Conservation (phyloP, 1,140 invertebrate species). For the Eubasilissa regina region DNA sequence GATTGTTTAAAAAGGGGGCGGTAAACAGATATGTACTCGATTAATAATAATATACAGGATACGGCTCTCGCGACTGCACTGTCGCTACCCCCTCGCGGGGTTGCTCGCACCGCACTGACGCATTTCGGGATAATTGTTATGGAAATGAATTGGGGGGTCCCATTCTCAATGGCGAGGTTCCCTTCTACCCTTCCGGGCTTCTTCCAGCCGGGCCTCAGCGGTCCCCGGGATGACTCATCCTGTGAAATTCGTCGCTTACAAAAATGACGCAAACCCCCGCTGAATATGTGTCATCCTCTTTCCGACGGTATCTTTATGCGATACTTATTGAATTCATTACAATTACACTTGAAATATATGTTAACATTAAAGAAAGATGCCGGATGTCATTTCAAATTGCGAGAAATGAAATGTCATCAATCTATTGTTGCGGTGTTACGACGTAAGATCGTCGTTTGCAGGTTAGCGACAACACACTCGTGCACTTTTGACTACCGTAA, state of each 20-base stretch:
- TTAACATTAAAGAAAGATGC: no score
- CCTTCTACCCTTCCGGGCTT: neutral
- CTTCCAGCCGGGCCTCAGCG: no score
- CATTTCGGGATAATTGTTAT: slow-evolving; percentile 46
- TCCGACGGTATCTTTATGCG: neutral
- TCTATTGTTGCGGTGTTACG: no score
- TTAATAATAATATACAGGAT: slow-evolving; percentile 45
- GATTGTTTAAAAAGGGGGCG: slow-evolving; percentile 11
- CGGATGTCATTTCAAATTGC: no score
- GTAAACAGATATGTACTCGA: slow-evolving; percentile 38
- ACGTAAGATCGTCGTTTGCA: no score
- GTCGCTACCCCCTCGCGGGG: slow-evolving; percentile 7
- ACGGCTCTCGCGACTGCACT: slow-evolving; percentile 26
- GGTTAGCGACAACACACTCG: no score
- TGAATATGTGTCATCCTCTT: slow-evolving; percentile 39
- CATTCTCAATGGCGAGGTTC: neutral
- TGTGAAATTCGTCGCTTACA: slow-evolving; percentile 13
- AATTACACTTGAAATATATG: no score
- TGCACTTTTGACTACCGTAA: neutral
- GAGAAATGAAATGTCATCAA: no score
- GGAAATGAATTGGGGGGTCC: slow-evolving; percentile 35
- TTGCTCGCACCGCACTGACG: slow-evolving; percentile 4
- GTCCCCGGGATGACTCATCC: slow-evolving; percentile 31
- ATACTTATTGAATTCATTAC: no score
- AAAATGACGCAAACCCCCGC: slow-evolving; percentile 37